Base-by-base conservation (phyloP, 2,797 vertebrate species). In the Lagorchestes hirsutus region DNA sequence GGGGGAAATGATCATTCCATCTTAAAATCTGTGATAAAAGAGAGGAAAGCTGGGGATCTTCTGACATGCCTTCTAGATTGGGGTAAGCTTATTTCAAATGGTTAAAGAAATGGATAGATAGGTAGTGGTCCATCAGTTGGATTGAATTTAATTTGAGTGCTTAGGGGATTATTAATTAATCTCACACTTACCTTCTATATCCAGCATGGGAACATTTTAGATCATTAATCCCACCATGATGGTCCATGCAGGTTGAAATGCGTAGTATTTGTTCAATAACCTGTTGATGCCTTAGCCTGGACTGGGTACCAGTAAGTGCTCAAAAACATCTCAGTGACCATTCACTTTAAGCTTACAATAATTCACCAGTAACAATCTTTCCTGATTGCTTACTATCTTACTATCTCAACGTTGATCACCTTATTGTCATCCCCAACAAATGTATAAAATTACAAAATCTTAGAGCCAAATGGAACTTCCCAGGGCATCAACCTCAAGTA, bases 371-470 rank as follows among this genome's bases (percentile, higher is more conserved):
- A 24, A 82, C 28, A 90, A 29, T 90, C 27, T 29, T 31, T 24
- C 46, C 46, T 90, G 50, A 54, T 12, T 28, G 95, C 96, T 98
- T 97, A 98, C 98, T 98, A 98, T 98, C 98, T 98, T 97, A 98
- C 97, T 98, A 98, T 98, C 98, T 98, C 98, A 98, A 96, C 97
- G 98, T 98, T 98, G 98, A 98, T 97, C 98, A 98, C 96, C 98
- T 98, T 98, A 98, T 98, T 98, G 98, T 98, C 97, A 98, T 98
- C 97, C 97, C 98, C 98, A 98, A 98, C 98, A 98, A 27, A 46
- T 87, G 22, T 24, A 87, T 87, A 46, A 87, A 87, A 87, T 46
- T 27, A 87, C 24, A 87, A 34, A 50, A 87, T 27, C 40, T 82
- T 46, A 82, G 8, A 82, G n/a, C 40, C 50, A 10, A 87, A 50